Base-by-base conservation (phyloP, 2,797 vertebrate species). In the Crenichthys baileyi region DNA sequence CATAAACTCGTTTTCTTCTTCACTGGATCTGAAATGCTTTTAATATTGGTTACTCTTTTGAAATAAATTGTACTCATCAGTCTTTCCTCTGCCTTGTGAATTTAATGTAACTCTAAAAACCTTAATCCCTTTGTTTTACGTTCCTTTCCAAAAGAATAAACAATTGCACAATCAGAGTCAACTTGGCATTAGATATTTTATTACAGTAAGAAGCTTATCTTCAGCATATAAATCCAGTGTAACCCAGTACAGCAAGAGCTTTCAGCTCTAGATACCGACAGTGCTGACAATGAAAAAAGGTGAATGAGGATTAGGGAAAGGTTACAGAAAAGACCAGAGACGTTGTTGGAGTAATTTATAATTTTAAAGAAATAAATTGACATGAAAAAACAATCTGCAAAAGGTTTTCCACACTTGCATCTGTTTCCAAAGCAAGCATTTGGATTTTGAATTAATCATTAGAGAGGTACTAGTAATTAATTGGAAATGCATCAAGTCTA, bases 191-290 rank as follows among this genome's bases (percentile, higher is more conserved):
- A 58, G 87, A 79, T 84, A 88, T 78, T 89, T 91, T 90, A 92
- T 93, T 92, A 91, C 82, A 12, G 76, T 95, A 95, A 96, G 92
- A 89, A 85, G 92, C 92, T 95, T 94, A 95, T 92, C 78, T 50
- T 90, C 86, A 87, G 92, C 81, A 91, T 90, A 90, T 87, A 83
- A 90, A 84, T 82, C 79, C 83, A 85, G 74, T 86, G 90, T 88
- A 78, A 91, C 79, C 90, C 85, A 70, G 77, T 85, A 53, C 76
- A 70, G 80, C 80, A 79, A 84, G 86, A 92, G 82, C 79, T 83
- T 88, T 48, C 77, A 87, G 67, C 83, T 88, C 83, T 79, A 72
- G 77, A 90, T 87, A 86, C 89, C 80, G 80, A 87, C 82, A 73
- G 85, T 74, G 79, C 79, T 75, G 80, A 88, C 89, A 89, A 88